Conservation (phyloP, 2,888 invertebrate species). For the Calameuta filiformis region DNA sequence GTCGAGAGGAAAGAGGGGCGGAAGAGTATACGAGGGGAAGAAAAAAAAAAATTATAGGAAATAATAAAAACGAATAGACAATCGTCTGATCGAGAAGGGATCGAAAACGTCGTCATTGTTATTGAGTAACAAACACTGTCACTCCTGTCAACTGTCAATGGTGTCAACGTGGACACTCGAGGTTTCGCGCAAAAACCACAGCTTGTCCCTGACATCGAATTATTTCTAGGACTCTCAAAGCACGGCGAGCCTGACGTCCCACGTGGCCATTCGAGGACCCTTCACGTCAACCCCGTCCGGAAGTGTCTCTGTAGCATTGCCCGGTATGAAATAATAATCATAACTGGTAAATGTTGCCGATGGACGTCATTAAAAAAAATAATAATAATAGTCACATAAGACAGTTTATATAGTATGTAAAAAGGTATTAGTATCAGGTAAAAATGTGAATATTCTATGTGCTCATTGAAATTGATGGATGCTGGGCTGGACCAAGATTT, state of each 20-base stretch:
- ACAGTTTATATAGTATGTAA: neutral
- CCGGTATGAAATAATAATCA: neutral
- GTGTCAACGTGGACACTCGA: slow-evolving; percentile 37
- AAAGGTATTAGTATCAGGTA: neutral
- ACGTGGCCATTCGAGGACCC: slow-evolving; percentile 54
- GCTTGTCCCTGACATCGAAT: slow-evolving; percentile 58
- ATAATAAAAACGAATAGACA: neutral
- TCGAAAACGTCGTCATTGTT: neutral
- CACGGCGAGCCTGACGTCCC: slow-evolving; percentile 37
- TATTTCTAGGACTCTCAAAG: slow-evolving; percentile 39
- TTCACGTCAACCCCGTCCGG: slow-evolving; percentile 51
- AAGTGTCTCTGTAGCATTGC: slow-evolving; percentile 22
- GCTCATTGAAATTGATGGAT: neutral
- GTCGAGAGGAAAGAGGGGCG: neutral
- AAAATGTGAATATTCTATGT: neutral
- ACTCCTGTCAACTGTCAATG: neutral
- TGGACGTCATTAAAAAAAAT: neutral
- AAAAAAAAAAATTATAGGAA: neutral
- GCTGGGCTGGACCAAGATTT: neutral
- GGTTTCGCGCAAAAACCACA: slow-evolving; percentile 58
- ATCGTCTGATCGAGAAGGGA: neutral
- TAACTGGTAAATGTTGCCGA: neutral
- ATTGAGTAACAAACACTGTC: neutral
- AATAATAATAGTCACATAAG: neutral
- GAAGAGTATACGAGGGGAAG: neutral